Conservation (phyloP, 2,113 vertebrate species). For the Malurus alboscapulatus region DNA sequence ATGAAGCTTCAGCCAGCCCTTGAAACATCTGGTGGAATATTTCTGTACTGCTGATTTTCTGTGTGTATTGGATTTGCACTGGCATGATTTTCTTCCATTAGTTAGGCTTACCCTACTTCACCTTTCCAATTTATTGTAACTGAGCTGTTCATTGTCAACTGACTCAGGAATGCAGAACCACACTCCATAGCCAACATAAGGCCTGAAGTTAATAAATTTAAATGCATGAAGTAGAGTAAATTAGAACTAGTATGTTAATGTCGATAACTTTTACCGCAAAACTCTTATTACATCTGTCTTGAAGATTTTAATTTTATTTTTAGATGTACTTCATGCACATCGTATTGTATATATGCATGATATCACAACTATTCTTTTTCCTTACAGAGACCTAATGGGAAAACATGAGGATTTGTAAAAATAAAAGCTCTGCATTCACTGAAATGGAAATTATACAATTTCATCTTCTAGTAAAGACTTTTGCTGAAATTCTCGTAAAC, state of each 20-base stretch:
- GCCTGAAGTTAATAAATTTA: slow-evolving; percentile 70
- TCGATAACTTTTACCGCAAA: slow-evolving; percentile 60
- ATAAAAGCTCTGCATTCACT: not conserved
- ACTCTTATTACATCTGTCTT: slow-evolving; percentile 54
- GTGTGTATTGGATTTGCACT: slow-evolving; percentile 64
- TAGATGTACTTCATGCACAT: slow-evolving; percentile 57
- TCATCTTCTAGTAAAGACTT: not conserved
- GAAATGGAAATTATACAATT: slow-evolving; percentile 22
- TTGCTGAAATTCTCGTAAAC: not conserved
- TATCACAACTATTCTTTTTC: not conserved
- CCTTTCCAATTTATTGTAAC: slow-evolving; percentile 70
- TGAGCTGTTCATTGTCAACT: slow-evolving; percentile 68
- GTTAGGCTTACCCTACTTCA: slow-evolving; percentile 72
- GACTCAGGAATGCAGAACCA: slow-evolving; percentile 70
- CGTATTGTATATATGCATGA: not conserved
- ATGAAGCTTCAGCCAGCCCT: slow-evolving; percentile 18
- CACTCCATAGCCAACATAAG: slow-evolving; percentile 50
- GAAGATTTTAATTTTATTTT: slow-evolving; percentile 61
- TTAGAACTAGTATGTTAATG: slow-evolving; percentile 69
- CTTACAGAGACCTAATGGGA: slow-evolving; percentile 28
- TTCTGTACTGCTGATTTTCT: slow-evolving; percentile 48
- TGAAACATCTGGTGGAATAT: slow-evolving; percentile 66
- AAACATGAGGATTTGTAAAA: slow-evolving; percentile 51
- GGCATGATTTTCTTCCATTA: slow-evolving; percentile 73
- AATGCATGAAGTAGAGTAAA: slow-evolving; percentile 72